Evolutionary conservation across 2,797 vertebrate genomes (phyloP), one percentile per base, ranked within the genome.

Genomic region (Orestias chungarensis): DNA sequence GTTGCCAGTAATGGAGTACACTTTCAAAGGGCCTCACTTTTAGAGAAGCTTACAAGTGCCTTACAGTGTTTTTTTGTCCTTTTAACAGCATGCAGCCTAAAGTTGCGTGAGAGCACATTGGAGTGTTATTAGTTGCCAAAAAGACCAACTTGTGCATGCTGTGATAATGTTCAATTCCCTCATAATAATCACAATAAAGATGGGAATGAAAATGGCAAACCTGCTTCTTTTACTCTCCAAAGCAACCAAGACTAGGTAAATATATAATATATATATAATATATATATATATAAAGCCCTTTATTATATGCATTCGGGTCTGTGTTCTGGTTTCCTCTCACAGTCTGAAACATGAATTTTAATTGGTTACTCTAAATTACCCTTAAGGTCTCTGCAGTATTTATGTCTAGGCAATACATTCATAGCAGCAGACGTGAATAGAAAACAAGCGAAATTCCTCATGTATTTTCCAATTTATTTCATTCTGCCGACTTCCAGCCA

Each of bases 11-110:
- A 47, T 49, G 35, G 12, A 23, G n/a, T 43, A 6, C 25, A 64
- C 43, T 71, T 40, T 64, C 23, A 73, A 66, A 73, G 40, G n/a
- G 57, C 33, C 46, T 29, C n/a, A 42, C 23, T 68, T 20, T 12
- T 38, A 43, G 18, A 31, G 31, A 69, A 44, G 20, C 38, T 14
- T 29, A 52, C 57, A 42, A 31, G 23, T 25, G 59, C n/a, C n/a
- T 62, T 62, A 40, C 59, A 40, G 35, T 62, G 18, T 62, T 62
- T 25, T n/a, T 62, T 33, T 62, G 5, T 62, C 59, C n/a, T 40
- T 62, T 38, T 40, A 64, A 27, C 40, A 4, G 35, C 25, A n/a
- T 43, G 18, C 20, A 31, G 64, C 35, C 38, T 17, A 29, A 25
- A 12, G 46, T 71, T 35, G 29, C 57, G 10, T 33, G 20, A 47